Conservation (phyloP, 2,113 vertebrate genomes). For the Regulus satrapa region DNA sequence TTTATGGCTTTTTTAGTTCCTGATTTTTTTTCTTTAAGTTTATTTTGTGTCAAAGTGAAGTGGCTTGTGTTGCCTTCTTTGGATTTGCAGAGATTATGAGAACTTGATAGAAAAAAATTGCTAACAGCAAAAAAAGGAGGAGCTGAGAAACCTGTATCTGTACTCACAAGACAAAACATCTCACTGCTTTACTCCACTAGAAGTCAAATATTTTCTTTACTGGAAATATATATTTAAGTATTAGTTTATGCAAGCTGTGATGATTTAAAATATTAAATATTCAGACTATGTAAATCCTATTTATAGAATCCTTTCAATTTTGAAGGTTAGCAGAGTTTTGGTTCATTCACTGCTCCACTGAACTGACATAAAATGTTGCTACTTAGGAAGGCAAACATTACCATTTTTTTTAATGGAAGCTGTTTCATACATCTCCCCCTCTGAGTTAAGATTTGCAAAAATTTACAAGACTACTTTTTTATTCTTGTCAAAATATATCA, state of each 20-base stretch:
- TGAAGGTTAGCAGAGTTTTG: constrained; percentile 69
- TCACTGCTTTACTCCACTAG: neutral
- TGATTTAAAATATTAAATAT: constrained; percentile 73
- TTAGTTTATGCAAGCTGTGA: constrained; percentile 54
- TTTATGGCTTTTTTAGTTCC: neutral
- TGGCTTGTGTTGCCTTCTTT: neutral
- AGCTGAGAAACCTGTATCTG: constrained; percentile 4
- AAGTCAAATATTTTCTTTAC: constrained; percentile 44
- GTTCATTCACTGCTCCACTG: constrained; percentile 66
- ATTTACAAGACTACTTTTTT: constrained; percentile 23
- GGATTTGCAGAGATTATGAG: neutral
- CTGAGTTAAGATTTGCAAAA: constrained; percentile 47
- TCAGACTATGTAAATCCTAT: constrained; percentile 70
- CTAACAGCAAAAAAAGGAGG: neutral
- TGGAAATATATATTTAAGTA: constrained; percentile 52
- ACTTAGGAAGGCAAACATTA: constrained; percentile 66
- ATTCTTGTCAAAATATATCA: constrained; percentile 49
- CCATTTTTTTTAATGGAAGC: constrained; percentile 51
- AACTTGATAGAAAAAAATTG: neutral
- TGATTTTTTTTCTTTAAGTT: constrained; percentile 12
- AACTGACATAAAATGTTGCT: constrained; percentile 64
- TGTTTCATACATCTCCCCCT: constrained; percentile 37
- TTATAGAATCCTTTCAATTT: constrained; percentile 64
- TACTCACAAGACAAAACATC: constrained; percentile 27
- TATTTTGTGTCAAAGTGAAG: constrained; percentile 21